phyloP scores from a whole-genome alignment of 2,797 vertebrate species.

The Catharus ustulatus region DNA sequence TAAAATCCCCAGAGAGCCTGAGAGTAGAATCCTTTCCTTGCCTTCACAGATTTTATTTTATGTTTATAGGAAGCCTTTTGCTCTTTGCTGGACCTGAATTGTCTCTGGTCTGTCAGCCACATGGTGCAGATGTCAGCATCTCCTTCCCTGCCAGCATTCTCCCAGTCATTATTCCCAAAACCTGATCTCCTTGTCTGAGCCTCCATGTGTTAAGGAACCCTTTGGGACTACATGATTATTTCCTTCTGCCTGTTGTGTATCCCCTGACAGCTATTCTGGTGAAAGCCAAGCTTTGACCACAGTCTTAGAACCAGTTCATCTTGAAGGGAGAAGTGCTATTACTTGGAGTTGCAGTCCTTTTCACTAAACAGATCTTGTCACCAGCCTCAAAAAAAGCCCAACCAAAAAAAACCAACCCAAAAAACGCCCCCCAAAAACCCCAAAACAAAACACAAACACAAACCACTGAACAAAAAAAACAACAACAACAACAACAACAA shows the following conservation, averaged over 20 bases:
- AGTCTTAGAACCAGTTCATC: background rate
- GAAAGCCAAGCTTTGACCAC: conserved; percentile 19
- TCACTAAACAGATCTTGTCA: background rate
- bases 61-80: conserved; percentile 47
- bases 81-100: conserved; percentile 46
- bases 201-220: conserved; percentile 42
- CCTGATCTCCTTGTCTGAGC: conserved; percentile 18
- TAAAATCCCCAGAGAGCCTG: conserved; percentile 14
- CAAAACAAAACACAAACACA: background rate
- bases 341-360: background rate
- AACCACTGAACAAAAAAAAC: background rate
- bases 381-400: background rate
- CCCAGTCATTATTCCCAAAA: conserved; percentile 51
- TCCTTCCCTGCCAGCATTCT: conserved; percentile 29
- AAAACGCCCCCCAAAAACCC: background rate
- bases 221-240: conserved; percentile 30
- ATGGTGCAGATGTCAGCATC: conserved; percentile 59
- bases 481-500: background rate
- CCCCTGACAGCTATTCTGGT: background rate
- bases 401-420: background rate
- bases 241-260: conserved; percentile 34
- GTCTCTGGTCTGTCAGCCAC: conserved; percentile 69
- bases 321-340: background rate
- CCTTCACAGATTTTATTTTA: conserved; percentile 56
- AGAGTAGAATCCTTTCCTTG: conserved; percentile 12